Evolutionary conservation across 1,140 invertebrate species (phyloP).

Genomic region (Colletes latitarsis): DNA sequence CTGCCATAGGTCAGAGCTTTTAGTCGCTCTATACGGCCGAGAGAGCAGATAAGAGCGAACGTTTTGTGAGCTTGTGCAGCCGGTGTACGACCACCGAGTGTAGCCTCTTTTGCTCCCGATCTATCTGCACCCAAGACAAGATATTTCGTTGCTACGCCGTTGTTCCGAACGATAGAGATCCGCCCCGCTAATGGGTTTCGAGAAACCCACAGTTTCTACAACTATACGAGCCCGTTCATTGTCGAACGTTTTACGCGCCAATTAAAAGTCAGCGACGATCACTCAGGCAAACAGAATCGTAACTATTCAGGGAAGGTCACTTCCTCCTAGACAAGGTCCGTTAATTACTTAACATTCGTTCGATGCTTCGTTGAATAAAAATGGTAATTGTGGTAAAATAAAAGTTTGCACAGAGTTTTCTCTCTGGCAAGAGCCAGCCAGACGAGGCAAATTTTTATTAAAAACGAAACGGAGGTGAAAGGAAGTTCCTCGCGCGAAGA

Average conservation of each 20-base stretch:
- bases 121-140: neutral
- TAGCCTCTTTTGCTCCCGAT: neutral
- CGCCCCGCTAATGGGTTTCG: constrained; percentile 24
- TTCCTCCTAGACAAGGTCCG: too few species aligned
- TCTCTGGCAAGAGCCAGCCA: too few species aligned
- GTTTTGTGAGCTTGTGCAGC: constrained; percentile 65
- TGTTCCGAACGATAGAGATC: neutral
- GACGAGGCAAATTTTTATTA: too few species aligned
- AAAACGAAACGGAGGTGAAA: constrained; percentile 2
- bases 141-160: neutral
- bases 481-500: constrained; percentile 3
- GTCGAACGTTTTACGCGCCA: too few species aligned
- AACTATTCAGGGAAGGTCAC: too few species aligned
- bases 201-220: neutral
- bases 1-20: constrained; percentile 79
- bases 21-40: constrained; percentile 64
- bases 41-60: constrained; percentile 65
- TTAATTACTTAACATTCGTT: too few species aligned
- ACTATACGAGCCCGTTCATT: too few species aligned
- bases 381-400: too few species aligned
- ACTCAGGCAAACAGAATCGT: too few species aligned
- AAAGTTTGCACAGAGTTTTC: too few species aligned
- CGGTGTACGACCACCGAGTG: constrained; percentile 15
- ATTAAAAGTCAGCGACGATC: too few species aligned
- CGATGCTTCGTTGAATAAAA: too few species aligned